Conservation (phyloP, 2,797 vertebrate species). For the Microcaecilia unicolor region DNA sequence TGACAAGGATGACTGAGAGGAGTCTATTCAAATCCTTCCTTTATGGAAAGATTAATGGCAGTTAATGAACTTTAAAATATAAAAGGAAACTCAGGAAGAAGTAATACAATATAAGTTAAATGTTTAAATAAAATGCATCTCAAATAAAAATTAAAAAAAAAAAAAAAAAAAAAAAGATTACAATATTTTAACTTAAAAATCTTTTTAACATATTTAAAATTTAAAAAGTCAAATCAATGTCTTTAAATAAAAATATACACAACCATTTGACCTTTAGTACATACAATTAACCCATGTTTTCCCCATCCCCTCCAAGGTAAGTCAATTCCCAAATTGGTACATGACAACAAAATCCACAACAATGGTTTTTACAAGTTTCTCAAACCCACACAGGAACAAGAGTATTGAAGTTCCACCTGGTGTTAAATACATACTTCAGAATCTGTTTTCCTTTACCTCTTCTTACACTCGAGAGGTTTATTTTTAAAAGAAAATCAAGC, state of each 20-base stretch:
- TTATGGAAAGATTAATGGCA: too few species aligned
- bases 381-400: background rate
- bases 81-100: too few species aligned
- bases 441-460: background rate
- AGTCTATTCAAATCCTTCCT: slow-evolving; percentile 12
- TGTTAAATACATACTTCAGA: too few species aligned
- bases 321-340: background rate
- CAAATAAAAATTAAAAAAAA: too few species aligned
- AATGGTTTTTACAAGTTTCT: slow-evolving; percentile 12
- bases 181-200: too few species aligned
- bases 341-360: slow-evolving; percentile 1
- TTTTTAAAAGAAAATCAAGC: background rate
- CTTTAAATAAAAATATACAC: background rate
- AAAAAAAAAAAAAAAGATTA: too few species aligned
- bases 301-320: background rate
- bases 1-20: slow-evolving; percentile 19
- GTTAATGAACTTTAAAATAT: too few species aligned
- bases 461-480: background rate
- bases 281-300: background rate
- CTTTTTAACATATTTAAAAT: too few species aligned
- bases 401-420: too few species aligned
- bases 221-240: slow-evolving; percentile 15
- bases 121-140: slow-evolving; percentile 1
- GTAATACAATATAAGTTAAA: slow-evolving; percentile 7
- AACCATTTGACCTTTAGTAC: slow-evolving; percentile 25